Evolutionary conservation across 2,888 invertebrate genomes (phyloP).

Genomic region (Philopedon plagiatum): DNA sequence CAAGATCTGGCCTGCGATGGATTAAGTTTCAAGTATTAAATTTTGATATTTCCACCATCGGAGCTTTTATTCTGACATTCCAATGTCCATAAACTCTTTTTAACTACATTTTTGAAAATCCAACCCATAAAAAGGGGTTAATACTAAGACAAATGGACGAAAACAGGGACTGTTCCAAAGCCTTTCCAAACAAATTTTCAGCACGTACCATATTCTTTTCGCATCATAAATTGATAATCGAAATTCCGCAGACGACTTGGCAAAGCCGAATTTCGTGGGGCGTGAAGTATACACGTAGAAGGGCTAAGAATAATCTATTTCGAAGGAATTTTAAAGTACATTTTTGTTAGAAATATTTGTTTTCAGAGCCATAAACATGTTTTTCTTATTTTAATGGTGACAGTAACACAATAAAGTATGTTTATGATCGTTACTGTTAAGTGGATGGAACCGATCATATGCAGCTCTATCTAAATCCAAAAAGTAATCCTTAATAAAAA

Average conservation of each 20-base stretch:
- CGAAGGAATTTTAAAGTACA: conserved; percentile 1
- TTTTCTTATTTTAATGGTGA: not conserved
- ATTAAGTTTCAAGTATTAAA: too few species aligned
- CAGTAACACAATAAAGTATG: too few species aligned
- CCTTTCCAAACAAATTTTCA: conserved; percentile 28
- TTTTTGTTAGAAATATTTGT: not conserved
- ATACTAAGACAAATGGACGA: conserved; percentile 1
- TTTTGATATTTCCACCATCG: too few species aligned
- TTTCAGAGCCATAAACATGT: not conserved
- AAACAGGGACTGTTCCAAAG: conserved; percentile 9
- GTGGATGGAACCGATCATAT: too few species aligned
- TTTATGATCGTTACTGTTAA: too few species aligned
- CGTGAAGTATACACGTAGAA: conserved; percentile 26
- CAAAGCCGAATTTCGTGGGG: conserved; percentile 36
- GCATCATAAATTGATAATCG: conserved; percentile 43
- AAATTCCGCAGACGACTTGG: conserved; percentile 40
- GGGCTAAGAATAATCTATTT: conserved; percentile 22
- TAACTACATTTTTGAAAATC: not conserved
- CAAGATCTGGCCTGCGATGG: too few species aligned
- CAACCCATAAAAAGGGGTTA: conserved; percentile 1
- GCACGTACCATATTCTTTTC: conserved; percentile 36
- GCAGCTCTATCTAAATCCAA: too few species aligned
- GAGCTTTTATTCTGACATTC: not conserved
- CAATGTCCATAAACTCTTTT: conserved; percentile 2
- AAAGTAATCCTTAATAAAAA: too few species aligned